Evolutionary conservation across 2,113 vertebrate genomes (phyloP), one percentile per base, ranked within the genome.

Genomic region (Pseudolaguvia tuberculata): DNA sequence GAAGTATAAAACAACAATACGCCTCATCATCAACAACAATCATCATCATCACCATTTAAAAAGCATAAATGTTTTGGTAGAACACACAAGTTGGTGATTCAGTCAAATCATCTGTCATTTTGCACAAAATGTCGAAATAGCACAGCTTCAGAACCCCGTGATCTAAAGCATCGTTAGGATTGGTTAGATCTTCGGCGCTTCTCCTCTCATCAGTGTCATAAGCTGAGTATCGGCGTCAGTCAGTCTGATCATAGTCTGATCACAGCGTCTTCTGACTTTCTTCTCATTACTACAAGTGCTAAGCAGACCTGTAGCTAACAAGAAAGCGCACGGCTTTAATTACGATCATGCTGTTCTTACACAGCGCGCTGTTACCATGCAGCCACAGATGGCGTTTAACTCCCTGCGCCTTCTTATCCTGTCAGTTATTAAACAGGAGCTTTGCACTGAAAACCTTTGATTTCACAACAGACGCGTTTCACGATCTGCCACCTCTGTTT

Each of bases 381-480:
- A 76, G 68, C 62, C 14, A 23, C 68, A 53, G 57, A 65, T 58
- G 23, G 50, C 69, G 52, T 80, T 80, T 78, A 80, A 70, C 72
- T 80, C 72, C 25, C 71, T 51, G 72, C 13, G 8, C 61, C 11
- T 56, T 35, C 69, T 45, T 20, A 53, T 70, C 61, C 47, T 29
- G 55, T 27, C 39, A 6, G 76, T 79, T 79, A 80, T 80, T 75
- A 78, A 76, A 52, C 31, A 20, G 23, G 52, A 35, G 65, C 57
- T 65, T 80, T 27, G 7, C 56, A 29, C 68, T 12, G 35, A 72
- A 11, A 62, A 48, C 66, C 42, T 80, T 69, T 72, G 67, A 68
- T 80, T 72, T 77, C 68, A 58, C 68, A 76, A 42, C 53, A 52
- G 62, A 72, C 68, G 75, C 52, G 62, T 77, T 71, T 70, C 51